Conservation (phyloP, 2,797 vertebrate species). For the Urocyon cinereoargenteus region DNA sequence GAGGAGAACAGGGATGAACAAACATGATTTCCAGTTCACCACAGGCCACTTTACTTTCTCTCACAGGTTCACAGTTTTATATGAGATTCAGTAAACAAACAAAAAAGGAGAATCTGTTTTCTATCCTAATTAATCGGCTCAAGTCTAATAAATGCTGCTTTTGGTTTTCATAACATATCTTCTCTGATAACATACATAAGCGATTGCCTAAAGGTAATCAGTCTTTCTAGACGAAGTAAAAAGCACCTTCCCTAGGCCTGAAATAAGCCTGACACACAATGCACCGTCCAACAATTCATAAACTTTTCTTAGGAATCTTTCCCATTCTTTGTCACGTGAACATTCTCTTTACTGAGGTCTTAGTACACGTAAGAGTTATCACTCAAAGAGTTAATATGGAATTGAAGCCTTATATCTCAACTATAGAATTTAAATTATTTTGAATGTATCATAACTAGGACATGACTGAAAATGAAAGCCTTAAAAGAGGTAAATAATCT, state of each 20-base stretch:
- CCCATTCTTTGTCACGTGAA: neutral
- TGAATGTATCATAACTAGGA: conserved; percentile 66
- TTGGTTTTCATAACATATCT: neutral
- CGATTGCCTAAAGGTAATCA: neutral
- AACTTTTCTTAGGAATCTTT: conserved; percentile 45
- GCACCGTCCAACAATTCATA: neutral
- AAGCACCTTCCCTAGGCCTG: neutral
- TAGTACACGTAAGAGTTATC: neutral
- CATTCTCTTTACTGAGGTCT: conserved; percentile 7
- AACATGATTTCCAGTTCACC: neutral
- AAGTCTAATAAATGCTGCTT: neutral
- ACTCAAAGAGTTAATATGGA: conserved; percentile 54
- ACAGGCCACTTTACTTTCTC: neutral
- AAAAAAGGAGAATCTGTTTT: neutral
- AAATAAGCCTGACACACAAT: neutral
- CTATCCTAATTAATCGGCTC: neutral
- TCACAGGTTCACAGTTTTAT: neutral
- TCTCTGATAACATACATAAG: neutral
- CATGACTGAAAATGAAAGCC: conserved; percentile 58
- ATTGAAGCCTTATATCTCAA: conserved; percentile 35
- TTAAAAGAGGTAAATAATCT: conserved; percentile 71
- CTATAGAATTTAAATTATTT: conserved; percentile 52
- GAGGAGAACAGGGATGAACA: neutral
- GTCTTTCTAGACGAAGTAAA: neutral
- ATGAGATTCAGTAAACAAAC: neutral